Base-by-base conservation (phyloP, 2,888 invertebrate species). In the Orgyia antiqua region DNA sequence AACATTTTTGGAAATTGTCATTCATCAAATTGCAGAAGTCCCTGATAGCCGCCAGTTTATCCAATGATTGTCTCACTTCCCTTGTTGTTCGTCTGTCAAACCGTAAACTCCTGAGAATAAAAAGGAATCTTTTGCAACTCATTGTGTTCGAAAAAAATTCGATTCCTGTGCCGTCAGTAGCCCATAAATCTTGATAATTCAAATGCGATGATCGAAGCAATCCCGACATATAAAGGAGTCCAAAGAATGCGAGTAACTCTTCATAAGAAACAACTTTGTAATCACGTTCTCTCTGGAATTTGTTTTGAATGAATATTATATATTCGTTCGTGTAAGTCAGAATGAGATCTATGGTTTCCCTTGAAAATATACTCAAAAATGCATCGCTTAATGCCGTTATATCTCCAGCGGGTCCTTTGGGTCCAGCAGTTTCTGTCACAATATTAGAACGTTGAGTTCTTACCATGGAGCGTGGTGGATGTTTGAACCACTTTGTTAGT, bases 181-280 rank as follows among this genome's bases (percentile, higher is more conserved):
- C n/a, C n/a, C 31, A 39, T 10, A 37, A 20, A 37, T 37, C 32
- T 30, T 29, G 5, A 5, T 21, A 37, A 30, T 37, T 37, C 20
- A 37, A 24, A 29, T 33, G 33, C 11, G 37, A 35, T 11, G 35
- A 26, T 13, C 35, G 26, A 10, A 36, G 28, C 7, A 36, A 28
- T 19, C 29, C 29, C n/a, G 31, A 31, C 36, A 36, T 36, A 17
- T 13, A 27, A 26, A 31, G 15, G 17, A 31, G 13, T 18, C 35
- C 35, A 13, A 37, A 29, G 13, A 23, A 37, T 21, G 37, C 26
- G 7, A 31, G 10, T 23, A 37, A 18, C 15, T 37, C 37, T 24
- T 37, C 33, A 19, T 28, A 29, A 10, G 5, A 13, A 11, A 31
- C 2, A 10, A 25, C 8, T 32, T 29, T 32, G 19, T 15, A 23